Percentiles rank a stretch among this genome's conserved stretches.
Conservation (phyloP, 1,140 invertebrate genomes). For the Thaumatotibia leucotreta region DNA sequence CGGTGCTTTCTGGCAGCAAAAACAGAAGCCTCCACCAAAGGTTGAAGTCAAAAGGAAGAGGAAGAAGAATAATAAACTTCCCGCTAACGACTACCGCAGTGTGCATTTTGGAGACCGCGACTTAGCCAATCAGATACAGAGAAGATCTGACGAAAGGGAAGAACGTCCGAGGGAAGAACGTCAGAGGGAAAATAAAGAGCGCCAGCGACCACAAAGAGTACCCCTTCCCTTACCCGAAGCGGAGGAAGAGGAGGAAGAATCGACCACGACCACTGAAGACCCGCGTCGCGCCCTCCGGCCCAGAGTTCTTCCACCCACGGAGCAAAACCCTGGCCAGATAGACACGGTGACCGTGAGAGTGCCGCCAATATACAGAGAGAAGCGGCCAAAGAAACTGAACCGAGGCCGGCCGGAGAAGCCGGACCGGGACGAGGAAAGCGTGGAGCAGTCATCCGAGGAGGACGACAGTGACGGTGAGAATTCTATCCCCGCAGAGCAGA, state of each 20-base stretch:
- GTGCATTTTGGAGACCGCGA: slow-evolving; percentile 66
- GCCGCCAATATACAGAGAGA: slow-evolving; percentile 69
- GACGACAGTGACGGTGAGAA: slow-evolving; percentile 44
- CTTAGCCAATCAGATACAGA: slow-evolving; percentile 34
- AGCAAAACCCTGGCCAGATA: slow-evolving; percentile 70
- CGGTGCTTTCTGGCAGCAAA: slow-evolving; percentile 62
- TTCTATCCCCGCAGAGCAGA: slow-evolving; percentile 26
- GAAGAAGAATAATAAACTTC: slow-evolving; percentile 20
- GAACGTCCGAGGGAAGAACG: slow-evolving; percentile 37
- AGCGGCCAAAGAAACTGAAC: slow-evolving; percentile 62
- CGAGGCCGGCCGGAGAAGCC: slow-evolving; percentile 39
- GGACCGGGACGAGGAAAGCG: slow-evolving; percentile 41
- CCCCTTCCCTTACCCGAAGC: slow-evolving; percentile 24
- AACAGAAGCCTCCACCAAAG: slow-evolving; percentile 21
- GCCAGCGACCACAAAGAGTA: slow-evolving; percentile 33
- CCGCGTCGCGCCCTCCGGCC: slow-evolving; percentile 56
- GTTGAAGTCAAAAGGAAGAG: slow-evolving; percentile 22
- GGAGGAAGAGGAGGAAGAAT: slow-evolving; percentile 44
- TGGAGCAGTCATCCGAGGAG: slow-evolving; percentile 27
- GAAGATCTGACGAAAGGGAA: slow-evolving; percentile 26
- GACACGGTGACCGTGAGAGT: slow-evolving; percentile 72
- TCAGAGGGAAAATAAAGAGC: slow-evolving; percentile 14
- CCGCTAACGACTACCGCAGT: slow-evolving; percentile 49
- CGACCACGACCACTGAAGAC: slow-evolving; percentile 68
- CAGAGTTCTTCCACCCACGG: slow-evolving; percentile 65